phyloP scores from a whole-genome alignment of 1,140 invertebrate species.

The Anastatus disparis region DNA sequence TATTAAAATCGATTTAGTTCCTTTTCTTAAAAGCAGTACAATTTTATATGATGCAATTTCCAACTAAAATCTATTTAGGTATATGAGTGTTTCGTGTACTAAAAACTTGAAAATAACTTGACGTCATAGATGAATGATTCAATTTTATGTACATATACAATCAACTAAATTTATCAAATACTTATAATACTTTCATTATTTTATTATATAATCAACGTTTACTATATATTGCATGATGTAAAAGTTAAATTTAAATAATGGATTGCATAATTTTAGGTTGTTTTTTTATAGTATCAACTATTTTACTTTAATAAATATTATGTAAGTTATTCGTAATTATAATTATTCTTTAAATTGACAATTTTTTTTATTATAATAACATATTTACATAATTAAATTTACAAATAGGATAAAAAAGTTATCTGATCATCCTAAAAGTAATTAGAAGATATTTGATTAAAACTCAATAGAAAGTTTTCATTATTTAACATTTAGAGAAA shows the following conservation, averaged over 20 bases:
- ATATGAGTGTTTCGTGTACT: background rate
- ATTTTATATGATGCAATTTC: constrained; percentile 22
- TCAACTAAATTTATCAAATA: background rate
- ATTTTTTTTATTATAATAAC: too few species aligned
- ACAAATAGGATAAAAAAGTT: too few species aligned
- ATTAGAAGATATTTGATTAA: too few species aligned
- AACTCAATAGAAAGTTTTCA: too few species aligned
- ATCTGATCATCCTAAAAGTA: too few species aligned
- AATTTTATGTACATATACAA: background rate
- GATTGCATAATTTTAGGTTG: background rate
- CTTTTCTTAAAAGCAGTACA: constrained; percentile 7
- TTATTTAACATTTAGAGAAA: too few species aligned
- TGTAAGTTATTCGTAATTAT: too few species aligned
- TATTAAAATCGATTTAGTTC: constrained; percentile 30
- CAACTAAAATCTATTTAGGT: constrained; percentile 24
- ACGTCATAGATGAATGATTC: background rate
- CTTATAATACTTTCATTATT: background rate
- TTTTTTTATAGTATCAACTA: too few species aligned
- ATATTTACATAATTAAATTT: too few species aligned
- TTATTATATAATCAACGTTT: background rate
- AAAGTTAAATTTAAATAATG: too few species aligned
- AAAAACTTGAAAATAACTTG: background rate
- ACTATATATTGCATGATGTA: background rate
- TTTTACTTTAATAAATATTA: too few species aligned
- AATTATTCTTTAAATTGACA: too few species aligned